Evolutionary conservation across 2,888 invertebrate genomes (phyloP).

Genomic region (Trissonchulus latispiculum): DNA sequence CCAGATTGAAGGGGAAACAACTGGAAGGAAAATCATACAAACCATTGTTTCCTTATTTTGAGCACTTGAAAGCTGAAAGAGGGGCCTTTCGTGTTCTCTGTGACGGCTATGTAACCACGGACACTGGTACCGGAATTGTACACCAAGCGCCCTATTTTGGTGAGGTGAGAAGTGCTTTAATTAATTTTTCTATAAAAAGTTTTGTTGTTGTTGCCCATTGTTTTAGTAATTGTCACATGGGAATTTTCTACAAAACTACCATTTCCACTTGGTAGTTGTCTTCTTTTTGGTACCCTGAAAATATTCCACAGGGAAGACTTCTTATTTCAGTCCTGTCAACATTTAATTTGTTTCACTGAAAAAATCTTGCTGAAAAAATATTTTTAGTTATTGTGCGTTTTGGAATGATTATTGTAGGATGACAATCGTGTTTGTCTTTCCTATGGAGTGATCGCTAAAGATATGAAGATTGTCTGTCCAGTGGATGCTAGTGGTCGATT

Average conservation of each 20-base stretch:
- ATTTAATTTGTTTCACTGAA: too few relatives aligned
- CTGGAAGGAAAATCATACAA: constrained; percentile 69
- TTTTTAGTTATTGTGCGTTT: too few relatives aligned
- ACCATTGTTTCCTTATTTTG: constrained; percentile 82
- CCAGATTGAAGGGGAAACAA: constrained; percentile 59
- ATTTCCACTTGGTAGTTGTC: too few relatives aligned
- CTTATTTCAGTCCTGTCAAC: too few relatives aligned
- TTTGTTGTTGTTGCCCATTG: too few relatives aligned
- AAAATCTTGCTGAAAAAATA: too few relatives aligned
- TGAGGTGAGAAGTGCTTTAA: too few relatives aligned
- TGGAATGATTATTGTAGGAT: constrained; percentile 63
- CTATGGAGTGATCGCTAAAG: constrained; percentile 69
- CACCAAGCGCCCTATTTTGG: constrained; percentile 99
- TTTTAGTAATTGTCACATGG: too few relatives aligned
- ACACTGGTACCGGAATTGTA: constrained; percentile 92
- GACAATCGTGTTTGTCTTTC: constrained; percentile 67
- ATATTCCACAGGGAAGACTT: too few relatives aligned
- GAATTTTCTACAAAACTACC: too few relatives aligned
- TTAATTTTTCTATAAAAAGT: too few relatives aligned
- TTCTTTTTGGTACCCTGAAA: too few relatives aligned
- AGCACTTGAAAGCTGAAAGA: constrained; percentile 48
- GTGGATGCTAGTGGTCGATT: constrained; percentile 84
- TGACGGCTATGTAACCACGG: constrained; percentile 86
- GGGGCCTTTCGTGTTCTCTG: constrained; percentile 72
- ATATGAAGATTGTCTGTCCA: constrained; percentile 77